Base-by-base conservation (phyloP, 2,888 invertebrate species). In the Lapara coniferarum region DNA sequence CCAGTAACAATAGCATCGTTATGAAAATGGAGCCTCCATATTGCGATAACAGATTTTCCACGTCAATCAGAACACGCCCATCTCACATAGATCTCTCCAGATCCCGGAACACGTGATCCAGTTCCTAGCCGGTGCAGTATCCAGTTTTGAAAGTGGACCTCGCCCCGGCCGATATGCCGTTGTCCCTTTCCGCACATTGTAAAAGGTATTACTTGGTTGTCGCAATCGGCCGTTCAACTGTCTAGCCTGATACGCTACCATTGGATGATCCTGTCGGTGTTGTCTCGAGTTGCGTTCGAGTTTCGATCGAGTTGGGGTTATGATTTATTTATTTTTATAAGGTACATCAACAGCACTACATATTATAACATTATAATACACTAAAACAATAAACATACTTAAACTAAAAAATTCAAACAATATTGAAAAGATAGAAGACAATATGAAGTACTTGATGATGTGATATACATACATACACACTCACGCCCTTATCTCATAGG, bases 141-240 rank as follows among this genome's bases (percentile, higher is more conserved):
- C 67, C 55, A 19, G 67, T 82, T 80, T 63, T 74, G 72, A 75
- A 72, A 70, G 73, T 75, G 75, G 16, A 19, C 49, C 49, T 12
- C 55, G 49, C 63, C 46, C 49, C 19, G 49, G 46, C 63, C 49
- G 25, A 16, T 16, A 56, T 19, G 74, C 78, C 72, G 74, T 78
- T 78, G 76, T 77, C 75, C 71, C 75, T 81, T 77, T 76, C 79
- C 75, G 76, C 77, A 73, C 76, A 75, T 79, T 77, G 75, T 79
- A 79, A 78, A 79, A 73, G 78, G 78, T 76, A 68, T 68, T 63
- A 66, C 55, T 56, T 16, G 63, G 55, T 66, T 63, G 70, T 70
- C 77, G 82, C 80, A 83, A 85, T 86, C 85, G 83, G 82, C 82
- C 84, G 73, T 83, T 85, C 77, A 83, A 81, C 84, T 79, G 77